These are phyloP conservation scores for Acleris cristana DNA, from an alignment of 2,888 invertebrate genomes.

Conservation along the genomic window DNA sequence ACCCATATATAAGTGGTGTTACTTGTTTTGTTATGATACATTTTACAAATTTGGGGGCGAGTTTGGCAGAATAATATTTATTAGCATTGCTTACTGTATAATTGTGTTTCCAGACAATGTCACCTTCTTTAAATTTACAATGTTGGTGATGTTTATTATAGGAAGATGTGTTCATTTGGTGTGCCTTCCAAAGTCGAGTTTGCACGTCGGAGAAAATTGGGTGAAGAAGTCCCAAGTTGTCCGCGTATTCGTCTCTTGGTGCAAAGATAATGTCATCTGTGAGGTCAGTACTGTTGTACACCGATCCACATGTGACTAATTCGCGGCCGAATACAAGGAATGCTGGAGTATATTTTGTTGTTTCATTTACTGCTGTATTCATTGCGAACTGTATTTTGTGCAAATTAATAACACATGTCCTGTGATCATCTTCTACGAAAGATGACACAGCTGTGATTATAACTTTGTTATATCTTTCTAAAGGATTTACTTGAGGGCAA, in stretches of 20 bases:
- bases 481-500: not conserved
- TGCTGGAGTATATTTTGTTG: not conserved
- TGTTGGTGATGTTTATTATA: not conserved
- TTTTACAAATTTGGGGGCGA: not conserved
- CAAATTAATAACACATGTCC: not conserved
- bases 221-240: not conserved
- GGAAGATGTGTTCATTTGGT: not conserved
- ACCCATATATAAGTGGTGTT: not conserved
- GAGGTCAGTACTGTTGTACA: not conserved
- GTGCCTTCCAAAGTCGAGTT: not conserved
- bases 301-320: not conserved
- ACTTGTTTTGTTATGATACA: not conserved
- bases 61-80: not conserved
- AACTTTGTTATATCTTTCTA: not conserved
- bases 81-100: not conserved
- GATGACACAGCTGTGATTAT: not conserved
- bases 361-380: not conserved
- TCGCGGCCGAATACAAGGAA: not conserved
- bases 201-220: not conserved
- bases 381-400: not conserved
- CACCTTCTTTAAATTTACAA: not conserved
- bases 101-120: slow-evolving; percentile 1
- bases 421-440: not conserved
- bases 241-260: not conserved
- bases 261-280: not conserved